These are phyloP conservation scores for Tringa solitaria DNA, from an alignment of 2,113 vertebrate genomes.

Conservation along the genomic window DNA sequence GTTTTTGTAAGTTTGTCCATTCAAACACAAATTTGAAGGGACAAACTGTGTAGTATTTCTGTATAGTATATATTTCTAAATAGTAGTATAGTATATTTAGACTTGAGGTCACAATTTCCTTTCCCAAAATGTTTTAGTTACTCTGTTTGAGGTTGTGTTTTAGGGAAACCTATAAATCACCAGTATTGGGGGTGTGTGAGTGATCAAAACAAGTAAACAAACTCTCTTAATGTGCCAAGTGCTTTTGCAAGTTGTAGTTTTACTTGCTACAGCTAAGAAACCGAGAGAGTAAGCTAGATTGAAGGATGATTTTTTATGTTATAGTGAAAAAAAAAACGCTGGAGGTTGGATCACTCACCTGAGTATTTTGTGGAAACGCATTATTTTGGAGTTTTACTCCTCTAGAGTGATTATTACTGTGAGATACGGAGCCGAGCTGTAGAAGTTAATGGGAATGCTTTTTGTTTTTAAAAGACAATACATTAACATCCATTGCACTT, in stretches of 20 bases:
- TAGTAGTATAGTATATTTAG: not conserved
- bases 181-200: rapidly evolving
- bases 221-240: not conserved
- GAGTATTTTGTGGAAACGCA: not conserved
- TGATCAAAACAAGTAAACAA: not conserved
- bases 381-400: not conserved
- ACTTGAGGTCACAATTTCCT: not conserved
- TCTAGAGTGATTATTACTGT: not conserved
- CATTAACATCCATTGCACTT: not conserved
- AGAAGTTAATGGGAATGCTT: not conserved
- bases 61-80: not conserved
- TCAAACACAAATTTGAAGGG: not conserved
- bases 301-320: not conserved
- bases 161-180: not conserved
- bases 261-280: not conserved
- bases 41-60: too few species aligned
- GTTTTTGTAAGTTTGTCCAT: not conserved
- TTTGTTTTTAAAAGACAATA: not conserved
- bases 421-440: not conserved
- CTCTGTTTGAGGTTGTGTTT: not conserved
- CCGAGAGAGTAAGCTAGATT: not conserved
- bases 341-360: not conserved
- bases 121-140: not conserved
- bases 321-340: not conserved
- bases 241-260: not conserved